These are phyloP conservation scores for Burhinus bistriatus DNA, from an alignment of 2,113 vertebrate species.

Conservation along the genomic window DNA sequence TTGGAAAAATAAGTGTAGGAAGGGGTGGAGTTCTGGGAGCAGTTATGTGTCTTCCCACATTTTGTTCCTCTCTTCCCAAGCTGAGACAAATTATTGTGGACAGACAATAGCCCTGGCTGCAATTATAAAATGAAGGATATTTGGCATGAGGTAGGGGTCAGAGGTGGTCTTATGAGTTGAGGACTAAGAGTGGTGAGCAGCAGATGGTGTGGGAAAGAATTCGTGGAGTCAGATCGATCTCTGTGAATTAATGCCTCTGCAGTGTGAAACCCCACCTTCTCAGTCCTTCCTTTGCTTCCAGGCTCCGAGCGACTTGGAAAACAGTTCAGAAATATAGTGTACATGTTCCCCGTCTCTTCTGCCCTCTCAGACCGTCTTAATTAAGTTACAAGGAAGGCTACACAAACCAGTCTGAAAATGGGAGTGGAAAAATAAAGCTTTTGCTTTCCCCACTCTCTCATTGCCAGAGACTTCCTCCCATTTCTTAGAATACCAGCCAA, in stretches of 20 bases:
- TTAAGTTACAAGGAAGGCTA: background rate
- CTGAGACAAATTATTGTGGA: background rate
- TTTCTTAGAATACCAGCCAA: background rate
- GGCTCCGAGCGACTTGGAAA: background rate
- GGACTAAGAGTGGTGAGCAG: background rate
- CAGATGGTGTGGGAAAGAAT: constrained; percentile 13
- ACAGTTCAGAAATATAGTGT: background rate
- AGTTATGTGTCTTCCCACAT: background rate
- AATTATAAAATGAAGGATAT: background rate
- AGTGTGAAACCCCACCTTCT: background rate
- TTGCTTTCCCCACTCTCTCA: background rate
- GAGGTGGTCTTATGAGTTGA: background rate
- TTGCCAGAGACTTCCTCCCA: background rate
- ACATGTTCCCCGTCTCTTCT: background rate
- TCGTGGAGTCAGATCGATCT: background rate
- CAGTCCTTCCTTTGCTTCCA: background rate
- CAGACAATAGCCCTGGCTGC: background rate
- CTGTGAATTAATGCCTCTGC: background rate
- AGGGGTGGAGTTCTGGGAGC: background rate
- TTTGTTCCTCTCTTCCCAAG: background rate
- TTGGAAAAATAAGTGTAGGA: background rate
- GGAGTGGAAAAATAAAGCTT: background rate
- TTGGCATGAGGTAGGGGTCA: background rate
- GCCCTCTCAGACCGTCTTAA: background rate
- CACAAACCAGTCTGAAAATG: background rate